Evolutionary conservation across 2,888 invertebrate genomes (phyloP).

Genomic region (Zonitis immaculata): DNA sequence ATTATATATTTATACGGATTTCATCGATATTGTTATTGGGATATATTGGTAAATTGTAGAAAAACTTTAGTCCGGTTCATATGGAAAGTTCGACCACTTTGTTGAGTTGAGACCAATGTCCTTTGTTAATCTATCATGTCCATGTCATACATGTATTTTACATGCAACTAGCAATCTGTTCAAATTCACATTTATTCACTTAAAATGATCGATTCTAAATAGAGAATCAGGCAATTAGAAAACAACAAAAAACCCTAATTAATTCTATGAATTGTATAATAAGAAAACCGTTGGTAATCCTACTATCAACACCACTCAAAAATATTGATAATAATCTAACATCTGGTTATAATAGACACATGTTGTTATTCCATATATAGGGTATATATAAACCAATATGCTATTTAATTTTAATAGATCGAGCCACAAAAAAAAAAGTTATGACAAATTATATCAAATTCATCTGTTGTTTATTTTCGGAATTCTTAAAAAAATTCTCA

Average conservation of each 20-base stretch:
- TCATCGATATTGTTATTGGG: neutral
- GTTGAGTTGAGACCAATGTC: slow-evolving; percentile 2
- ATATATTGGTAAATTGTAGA: neutral
- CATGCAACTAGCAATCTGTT: too few species aligned
- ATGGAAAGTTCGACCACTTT: neutral
- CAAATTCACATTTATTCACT: too few species aligned
- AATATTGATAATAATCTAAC: neutral
- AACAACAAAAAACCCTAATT: too few species aligned
- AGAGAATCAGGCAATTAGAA: too few species aligned
- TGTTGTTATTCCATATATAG: neutral
- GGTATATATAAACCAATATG: neutral
- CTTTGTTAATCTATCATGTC: slow-evolving; percentile 1
- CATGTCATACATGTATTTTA: neutral
- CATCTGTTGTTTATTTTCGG: neutral
- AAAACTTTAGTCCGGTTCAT: neutral
- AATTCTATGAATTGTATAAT: neutral
- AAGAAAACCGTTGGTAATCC: neutral
- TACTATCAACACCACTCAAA: neutral
- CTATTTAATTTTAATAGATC: neutral
- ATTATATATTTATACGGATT: neutral
- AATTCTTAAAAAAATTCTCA: neutral
- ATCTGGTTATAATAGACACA: neutral
- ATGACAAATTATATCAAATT: neutral
- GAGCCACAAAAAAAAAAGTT: neutral
- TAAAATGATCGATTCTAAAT: too few species aligned